Base-by-base conservation (phyloP, 2,113 vertebrate species). In the Hemibates koningsi region DNA sequence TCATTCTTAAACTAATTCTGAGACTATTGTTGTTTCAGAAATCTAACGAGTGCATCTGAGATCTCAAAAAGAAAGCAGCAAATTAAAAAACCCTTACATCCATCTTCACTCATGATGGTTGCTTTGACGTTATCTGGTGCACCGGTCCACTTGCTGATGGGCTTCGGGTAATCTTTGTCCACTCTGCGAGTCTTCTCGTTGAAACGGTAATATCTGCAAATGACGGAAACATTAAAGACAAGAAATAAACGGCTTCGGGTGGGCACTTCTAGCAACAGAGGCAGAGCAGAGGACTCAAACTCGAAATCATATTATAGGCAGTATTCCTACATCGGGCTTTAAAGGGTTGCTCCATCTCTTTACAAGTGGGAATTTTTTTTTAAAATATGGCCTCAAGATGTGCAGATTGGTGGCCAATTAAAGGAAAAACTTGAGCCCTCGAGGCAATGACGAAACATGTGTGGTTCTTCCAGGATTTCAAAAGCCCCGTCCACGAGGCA, bases 121-220 rank as follows among this genome's bases (percentile, higher is more conserved):
- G 97, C 97, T 85, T 97, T 97, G 45, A 97, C 91, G 71, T 97
- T 97, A 4, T 98, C 97, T 0, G 98, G 98, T 8, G 97, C 96
- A 6, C 98, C 98, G 80, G 96, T 97, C 98, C 98, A 98, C 90
- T 95, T 97, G 91, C 92, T 97, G 93, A 98, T 97, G 45, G 96
- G 95, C 88, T 98, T 98, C 9, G 98, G 98, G 63, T 98, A 98
- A 6, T 97, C 97, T 2, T 54, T 86, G 86, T 98, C 97, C 87
- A 98, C 97, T 2, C 93, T 90, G 73, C 94, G 95, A 34, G 95
- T 96, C 76, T 97, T 94, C 81, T 98, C 97, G 1, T 97, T 97
- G 95, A 97, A 98, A 7, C 97, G 97, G 90, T 97, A 98, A 79
- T 98, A 98, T 76, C 98, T 98, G 92, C 14, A 32, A 41, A 43